A percentile compares a stretch with the other conserved stretches of the same genome.
phyloP scores from a whole-genome alignment of 2,113 vertebrate genomes.

The Ophiodon elongatus region DNA sequence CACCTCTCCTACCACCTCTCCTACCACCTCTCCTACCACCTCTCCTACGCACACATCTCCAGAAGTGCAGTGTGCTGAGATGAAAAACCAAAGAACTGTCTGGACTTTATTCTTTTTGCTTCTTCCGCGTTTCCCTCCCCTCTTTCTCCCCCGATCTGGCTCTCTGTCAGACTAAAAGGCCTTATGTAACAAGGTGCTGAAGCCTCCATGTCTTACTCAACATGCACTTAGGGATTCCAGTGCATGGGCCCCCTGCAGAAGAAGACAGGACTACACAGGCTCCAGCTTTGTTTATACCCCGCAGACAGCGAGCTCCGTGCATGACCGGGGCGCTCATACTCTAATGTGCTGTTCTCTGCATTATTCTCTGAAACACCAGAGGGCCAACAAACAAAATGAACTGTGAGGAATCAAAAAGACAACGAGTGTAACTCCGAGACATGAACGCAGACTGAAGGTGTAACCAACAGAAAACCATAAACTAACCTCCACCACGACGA shows the following conservation, averaged over 20 bases:
- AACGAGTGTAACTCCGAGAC: too few species aligned
- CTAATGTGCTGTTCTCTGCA: too few species aligned
- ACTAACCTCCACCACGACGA: too few species aligned
- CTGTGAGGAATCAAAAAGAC: too few species aligned
- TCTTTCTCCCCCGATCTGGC: conserved; percentile 10
- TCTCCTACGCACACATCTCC: background rate
- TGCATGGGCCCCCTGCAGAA: conserved; percentile 5
- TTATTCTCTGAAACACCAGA: too few species aligned
- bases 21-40: conserved; percentile 1
- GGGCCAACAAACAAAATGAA: too few species aligned
- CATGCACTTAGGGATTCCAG: conserved; percentile 48
- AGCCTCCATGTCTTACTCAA: conserved; percentile 59
- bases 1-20: conserved; percentile 1
- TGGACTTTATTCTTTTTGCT: background rate
- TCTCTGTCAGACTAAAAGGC: conserved; percentile 49
- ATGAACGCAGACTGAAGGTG: too few species aligned
- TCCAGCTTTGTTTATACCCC: background rate
- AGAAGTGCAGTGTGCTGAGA: conserved; percentile 42
- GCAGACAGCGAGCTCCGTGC: too few species aligned
- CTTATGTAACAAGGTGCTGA: conserved; percentile 59
- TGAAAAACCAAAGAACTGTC: conserved; percentile 22
- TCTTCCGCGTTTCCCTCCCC: background rate
- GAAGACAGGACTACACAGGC: background rate
- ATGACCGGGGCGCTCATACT: too few species aligned
- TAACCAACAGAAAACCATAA: too few species aligned